These are phyloP conservation scores for Ceratosolen fusciceps DNA, from an alignment of 1,140 invertebrate species.

Conservation along the genomic window DNA sequence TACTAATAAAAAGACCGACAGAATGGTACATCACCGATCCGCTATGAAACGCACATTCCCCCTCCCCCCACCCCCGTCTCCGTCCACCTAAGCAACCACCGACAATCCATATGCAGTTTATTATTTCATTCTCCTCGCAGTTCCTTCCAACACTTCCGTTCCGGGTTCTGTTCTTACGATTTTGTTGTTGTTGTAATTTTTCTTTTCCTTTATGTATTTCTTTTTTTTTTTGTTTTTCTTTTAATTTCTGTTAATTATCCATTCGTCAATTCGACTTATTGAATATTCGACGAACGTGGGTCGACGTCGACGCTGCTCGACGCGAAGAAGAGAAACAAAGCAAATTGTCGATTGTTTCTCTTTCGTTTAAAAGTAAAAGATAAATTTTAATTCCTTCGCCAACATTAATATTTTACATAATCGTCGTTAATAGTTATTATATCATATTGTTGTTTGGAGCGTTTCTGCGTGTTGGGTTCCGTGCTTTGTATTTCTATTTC, in stretches of 20 bases:
- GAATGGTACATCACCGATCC: constrained; percentile 69
- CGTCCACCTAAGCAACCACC: constrained; percentile 31
- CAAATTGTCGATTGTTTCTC: constrained; percentile 20
- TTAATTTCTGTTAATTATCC: background rate
- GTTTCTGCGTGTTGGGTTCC: too few species aligned
- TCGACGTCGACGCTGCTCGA: constrained; percentile 33
- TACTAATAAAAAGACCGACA: constrained; percentile 67
- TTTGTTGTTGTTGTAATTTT: too few species aligned
- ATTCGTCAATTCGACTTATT: constrained; percentile 14
- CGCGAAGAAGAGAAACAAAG: constrained; percentile 35
- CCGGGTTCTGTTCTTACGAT: background rate
- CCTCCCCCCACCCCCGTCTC: too few species aligned
- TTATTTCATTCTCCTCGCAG: too few species aligned
- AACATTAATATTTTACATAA: constrained; percentile 28
- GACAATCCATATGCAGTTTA: constrained; percentile 34
- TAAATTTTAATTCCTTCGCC: constrained; percentile 20
- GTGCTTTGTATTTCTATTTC: too few species aligned
- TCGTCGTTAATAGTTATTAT: background rate
- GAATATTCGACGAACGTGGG: constrained; percentile 45
- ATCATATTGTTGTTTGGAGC: too few species aligned
- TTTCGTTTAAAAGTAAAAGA: constrained; percentile 16
- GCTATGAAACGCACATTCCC: constrained; percentile 50
- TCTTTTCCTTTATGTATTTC: constrained; percentile 4
- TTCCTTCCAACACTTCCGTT: too few species aligned
- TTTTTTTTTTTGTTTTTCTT: background rate